Percentiles rank a stretch among this genome's conserved stretches.
Conservation (phyloP, 2,113 vertebrate species). For the Alethe castanea region DNA sequence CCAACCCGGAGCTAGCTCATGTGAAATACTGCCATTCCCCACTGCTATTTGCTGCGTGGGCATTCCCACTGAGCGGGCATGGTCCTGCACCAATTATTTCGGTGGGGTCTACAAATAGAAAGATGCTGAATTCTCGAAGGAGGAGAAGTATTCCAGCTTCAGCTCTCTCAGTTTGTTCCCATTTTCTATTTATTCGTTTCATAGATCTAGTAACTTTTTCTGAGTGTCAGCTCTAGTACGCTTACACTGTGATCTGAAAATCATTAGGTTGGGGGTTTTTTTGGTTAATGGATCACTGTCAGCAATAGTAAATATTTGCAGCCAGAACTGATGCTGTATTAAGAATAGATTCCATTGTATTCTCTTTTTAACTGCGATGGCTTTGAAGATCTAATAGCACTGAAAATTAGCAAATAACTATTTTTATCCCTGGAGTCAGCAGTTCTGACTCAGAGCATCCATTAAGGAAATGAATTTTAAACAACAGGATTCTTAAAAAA, state of each 20-base stretch:
- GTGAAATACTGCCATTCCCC: neutral
- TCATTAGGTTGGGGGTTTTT: neutral
- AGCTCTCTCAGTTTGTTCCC: neutral
- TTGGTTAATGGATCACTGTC: neutral
- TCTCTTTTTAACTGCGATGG: neutral
- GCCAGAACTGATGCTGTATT: neutral
- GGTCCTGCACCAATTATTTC: neutral
- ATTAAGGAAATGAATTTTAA: neutral
- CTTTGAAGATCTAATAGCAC: neutral
- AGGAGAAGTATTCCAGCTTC: neutral
- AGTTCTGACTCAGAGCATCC: neutral
- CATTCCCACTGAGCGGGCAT: neutral
- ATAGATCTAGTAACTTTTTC: neutral
- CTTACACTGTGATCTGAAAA: neutral
- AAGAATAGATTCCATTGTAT: neutral
- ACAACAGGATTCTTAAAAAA: neutral
- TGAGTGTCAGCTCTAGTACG: neutral
- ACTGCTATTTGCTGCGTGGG: neutral
- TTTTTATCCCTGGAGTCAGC: constrained; percentile 14
- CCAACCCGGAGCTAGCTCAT: neutral
- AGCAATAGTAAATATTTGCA: neutral
- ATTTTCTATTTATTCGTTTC: neutral
- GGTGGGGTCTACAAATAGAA: neutral
- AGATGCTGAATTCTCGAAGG: neutral
- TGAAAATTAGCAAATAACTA: constrained; percentile 31